These are phyloP conservation scores for Sprattus sprattus DNA, from an alignment of 2,113 vertebrate species.

Conservation along the genomic window DNA sequence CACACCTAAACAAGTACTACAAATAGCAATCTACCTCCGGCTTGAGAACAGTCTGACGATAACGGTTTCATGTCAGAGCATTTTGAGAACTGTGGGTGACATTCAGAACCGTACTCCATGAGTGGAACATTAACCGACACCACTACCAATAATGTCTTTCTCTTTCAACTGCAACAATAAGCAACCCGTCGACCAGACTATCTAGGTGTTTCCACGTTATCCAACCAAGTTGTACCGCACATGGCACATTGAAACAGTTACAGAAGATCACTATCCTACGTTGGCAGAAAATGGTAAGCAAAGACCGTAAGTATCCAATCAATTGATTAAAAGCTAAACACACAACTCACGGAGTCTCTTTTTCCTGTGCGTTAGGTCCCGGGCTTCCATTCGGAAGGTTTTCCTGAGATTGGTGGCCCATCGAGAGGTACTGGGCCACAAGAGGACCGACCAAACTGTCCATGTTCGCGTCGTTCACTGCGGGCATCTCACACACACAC, in stretches of 20 bases:
- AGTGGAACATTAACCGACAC: not conserved
- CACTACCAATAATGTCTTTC: not conserved
- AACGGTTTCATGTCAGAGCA: not conserved
- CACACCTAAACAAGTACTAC: not conserved
- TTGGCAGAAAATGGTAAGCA: not conserved
- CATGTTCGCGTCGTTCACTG: not conserved
- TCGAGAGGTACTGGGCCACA: not conserved
- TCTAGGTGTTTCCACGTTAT: not conserved
- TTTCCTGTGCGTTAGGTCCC: not conserved
- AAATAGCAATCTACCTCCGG: not conserved
- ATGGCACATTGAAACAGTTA: not conserved
- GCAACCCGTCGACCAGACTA: not conserved
- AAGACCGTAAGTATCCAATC: not conserved
- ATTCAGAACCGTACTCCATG: not conserved
- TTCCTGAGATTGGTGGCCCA: not conserved
- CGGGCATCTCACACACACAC: too few species aligned
- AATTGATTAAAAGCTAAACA: not conserved
- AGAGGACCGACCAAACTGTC: conserved; percentile 6
- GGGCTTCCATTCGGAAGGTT: conserved; percentile 1
- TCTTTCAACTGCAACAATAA: not conserved
- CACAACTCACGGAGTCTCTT: not conserved
- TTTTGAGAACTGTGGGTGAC: not conserved
- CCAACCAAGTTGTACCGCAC: not conserved
- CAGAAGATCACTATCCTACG: not conserved
- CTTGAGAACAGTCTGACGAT: not conserved